These are phyloP conservation scores for Notolabrus celidotus DNA, from an alignment of 2,797 vertebrate genomes.

Conservation along the genomic window DNA sequence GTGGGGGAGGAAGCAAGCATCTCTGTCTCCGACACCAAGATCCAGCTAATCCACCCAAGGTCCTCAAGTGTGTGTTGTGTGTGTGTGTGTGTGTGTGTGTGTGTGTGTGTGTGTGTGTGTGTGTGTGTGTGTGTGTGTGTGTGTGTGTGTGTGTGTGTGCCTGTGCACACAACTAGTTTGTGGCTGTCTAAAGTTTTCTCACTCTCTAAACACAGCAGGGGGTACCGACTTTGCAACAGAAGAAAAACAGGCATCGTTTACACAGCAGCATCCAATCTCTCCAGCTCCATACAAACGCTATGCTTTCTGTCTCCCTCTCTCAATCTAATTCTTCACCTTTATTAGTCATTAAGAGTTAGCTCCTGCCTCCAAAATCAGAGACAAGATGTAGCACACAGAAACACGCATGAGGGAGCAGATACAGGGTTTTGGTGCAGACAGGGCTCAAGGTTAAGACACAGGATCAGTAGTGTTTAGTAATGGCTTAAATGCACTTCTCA, in stretches of 20 bases:
- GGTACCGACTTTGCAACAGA: slow-evolving; percentile 66
- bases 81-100: slow-evolving; percentile 52
- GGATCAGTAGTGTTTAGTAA: slow-evolving; percentile 76
- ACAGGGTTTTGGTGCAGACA: slow-evolving; percentile 70
- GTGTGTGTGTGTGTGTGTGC: slow-evolving; percentile 52
- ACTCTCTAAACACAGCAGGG: slow-evolving; percentile 71
- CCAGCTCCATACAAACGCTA: slow-evolving; percentile 78
- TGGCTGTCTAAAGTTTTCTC: slow-evolving; percentile 75
- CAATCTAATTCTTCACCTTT: slow-evolving; percentile 82
- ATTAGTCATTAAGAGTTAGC: slow-evolving; percentile 85
- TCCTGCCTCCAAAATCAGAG: slow-evolving; percentile 42
- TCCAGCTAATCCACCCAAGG: slow-evolving; percentile 82
- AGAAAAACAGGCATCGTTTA: slow-evolving; percentile 78
- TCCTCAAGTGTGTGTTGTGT: slow-evolving; percentile 74
- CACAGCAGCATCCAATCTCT: slow-evolving; percentile 76
- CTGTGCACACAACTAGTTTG: slow-evolving; percentile 64
- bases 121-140: slow-evolving; percentile 36
- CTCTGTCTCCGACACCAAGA: slow-evolving; percentile 78
- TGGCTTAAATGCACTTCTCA: slow-evolving; percentile 69
- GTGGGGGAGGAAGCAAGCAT: slow-evolving; percentile 68
- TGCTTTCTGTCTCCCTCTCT: slow-evolving; percentile 72
- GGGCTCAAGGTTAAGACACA: slow-evolving; percentile 73
- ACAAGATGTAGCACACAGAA: slow-evolving; percentile 34
- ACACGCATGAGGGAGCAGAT: slow-evolving; percentile 45
- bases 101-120: slow-evolving; percentile 49